phyloP scores from a whole-genome alignment of 2,797 vertebrate genomes.

The Ciconia nigra region DNA sequence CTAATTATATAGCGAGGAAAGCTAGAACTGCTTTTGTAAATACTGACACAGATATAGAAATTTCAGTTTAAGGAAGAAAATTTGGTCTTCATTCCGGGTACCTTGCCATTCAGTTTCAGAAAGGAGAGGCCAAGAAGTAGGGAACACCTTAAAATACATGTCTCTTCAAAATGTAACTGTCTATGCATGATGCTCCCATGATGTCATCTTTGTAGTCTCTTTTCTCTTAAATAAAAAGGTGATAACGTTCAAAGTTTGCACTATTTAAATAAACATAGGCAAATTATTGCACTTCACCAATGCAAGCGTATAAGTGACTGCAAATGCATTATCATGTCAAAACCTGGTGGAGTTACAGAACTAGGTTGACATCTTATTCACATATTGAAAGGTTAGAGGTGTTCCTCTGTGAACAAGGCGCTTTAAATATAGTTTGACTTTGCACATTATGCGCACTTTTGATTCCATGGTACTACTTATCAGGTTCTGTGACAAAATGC shows the following conservation, averaged over 20 bases:
- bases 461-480: background rate
- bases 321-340: background rate
- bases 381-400: constrained; percentile 23
- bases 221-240: background rate
- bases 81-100: background rate
- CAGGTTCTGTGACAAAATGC: background rate
- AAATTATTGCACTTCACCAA: background rate
- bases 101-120: rapidly evolving
- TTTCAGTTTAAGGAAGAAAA: background rate
- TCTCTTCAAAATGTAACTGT: background rate
- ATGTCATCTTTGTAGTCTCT: background rate
- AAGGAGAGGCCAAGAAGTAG: background rate
- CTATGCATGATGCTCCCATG: background rate
- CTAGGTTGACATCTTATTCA: background rate
- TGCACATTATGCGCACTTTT: background rate
- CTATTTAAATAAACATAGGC: background rate
- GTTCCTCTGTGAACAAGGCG: background rate
- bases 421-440: constrained; percentile 8
- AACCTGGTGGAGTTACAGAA: background rate
- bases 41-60: background rate
- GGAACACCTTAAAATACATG: background rate
- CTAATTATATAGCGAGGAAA: background rate
- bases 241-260: background rate
- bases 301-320: background rate
- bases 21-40: background rate